Evolutionary conservation across 2,888 invertebrate species (phyloP), one percentile per base, ranked within the genome.

Genomic region (Pammene aurita): DNA sequence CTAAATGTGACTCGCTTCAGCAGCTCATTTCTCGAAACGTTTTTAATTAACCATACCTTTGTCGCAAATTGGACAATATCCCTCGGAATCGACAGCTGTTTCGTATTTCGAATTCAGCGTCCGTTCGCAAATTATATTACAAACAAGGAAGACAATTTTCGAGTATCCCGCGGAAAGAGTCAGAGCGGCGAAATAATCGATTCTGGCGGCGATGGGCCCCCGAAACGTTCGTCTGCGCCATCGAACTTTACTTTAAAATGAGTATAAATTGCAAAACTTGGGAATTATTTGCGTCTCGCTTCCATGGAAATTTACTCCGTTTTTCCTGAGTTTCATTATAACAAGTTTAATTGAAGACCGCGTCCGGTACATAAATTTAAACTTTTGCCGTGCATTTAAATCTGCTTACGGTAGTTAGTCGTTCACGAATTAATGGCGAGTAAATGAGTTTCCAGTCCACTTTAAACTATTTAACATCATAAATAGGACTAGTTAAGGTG

Each of bases 301-400:
- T 82, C 82, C 81, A 80, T 80, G 82, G 84, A 84, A 86, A 86
- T 86, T 89, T 85, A 83, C 82, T 84, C 83, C 80, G 87, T 88
- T 89, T 88, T 89, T 88, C 82, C 84, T 82, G 80, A 84, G 85
- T 88, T 89, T 87, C 86, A 87, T 89, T 88, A 86, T 87, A 89
- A 89, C 87, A 88, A 89, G 87, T 90, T 90, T 89, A 89, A 90
- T 91, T 89, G 89, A 89, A 90, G 89, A 88, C 87, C 86, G 84
- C 85, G 86, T 86, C 88, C 88, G 85, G 86, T 86, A 84, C 86
- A 87, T 90, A 89, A 89, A 90, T 90, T 89, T 85, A 84, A 91
- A 90, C 86, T 90, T 90, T 88, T 80, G 85, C 84, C 86, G 83
- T 89, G 90, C 86, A 89, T 89, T 90, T 90, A 88, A 89, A 89